Percentiles rank a stretch among this genome's conserved stretches.
Conservation (phyloP, 2,113 vertebrate genomes). For the Elanoides forficatus region DNA sequence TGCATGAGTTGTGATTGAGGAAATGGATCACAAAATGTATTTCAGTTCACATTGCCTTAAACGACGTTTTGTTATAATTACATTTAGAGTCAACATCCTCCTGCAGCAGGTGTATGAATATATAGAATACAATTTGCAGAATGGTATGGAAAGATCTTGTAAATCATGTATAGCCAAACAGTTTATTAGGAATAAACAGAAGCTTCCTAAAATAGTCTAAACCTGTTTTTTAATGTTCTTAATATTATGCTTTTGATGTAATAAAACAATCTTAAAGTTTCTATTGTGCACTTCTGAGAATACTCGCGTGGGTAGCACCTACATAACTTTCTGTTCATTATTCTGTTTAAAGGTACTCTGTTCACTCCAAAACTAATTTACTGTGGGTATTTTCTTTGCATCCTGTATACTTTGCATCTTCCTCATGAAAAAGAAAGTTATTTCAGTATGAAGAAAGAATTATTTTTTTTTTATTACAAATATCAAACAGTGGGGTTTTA, state of each 20-base stretch:
- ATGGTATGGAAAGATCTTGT: neutral
- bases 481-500: neutral
- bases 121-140: neutral
- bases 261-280: neutral
- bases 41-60: neutral
- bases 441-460: neutral
- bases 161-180: accelerated
- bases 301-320: neutral
- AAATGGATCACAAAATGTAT: neutral
- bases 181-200: neutral
- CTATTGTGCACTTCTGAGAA: neutral
- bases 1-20: neutral
- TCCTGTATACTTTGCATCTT: neutral
- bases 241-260: neutral
- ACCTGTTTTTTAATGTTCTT: neutral
- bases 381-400: neutral
- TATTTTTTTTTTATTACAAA: neutral
- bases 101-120: neutral
- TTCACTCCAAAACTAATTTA: neutral
- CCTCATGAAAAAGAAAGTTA: neutral
- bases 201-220: neutral
- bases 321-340: neutral
- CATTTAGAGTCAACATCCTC: neutral
- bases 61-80: neutral
- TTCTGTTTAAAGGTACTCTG: neutral